Evolutionary conservation across 2,113 vertebrate genomes (phyloP).

Genomic region (Xenus cinereus): DNA sequence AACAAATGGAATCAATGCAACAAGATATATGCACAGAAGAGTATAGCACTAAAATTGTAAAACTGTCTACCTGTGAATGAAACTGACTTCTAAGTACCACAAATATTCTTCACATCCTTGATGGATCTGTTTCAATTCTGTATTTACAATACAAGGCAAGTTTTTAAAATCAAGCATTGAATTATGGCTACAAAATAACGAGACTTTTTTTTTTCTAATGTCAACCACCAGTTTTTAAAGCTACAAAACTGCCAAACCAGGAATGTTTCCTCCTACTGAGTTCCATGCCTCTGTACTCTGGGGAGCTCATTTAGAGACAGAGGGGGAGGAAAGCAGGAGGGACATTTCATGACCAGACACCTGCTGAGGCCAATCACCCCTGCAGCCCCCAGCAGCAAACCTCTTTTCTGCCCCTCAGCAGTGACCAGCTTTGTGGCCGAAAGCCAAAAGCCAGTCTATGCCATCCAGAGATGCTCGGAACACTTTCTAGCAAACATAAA

Average conservation of each 20-base stretch:
- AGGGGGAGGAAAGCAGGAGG: neutral
- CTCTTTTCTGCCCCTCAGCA: neutral
- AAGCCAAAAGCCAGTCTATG: neutral
- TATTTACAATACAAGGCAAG: neutral
- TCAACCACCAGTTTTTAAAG: neutral
- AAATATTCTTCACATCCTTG: neutral
- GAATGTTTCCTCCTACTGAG: neutral
- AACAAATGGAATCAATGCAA: neutral
- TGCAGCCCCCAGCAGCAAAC: neutral
- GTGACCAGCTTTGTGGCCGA: neutral
- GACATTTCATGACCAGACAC: neutral
- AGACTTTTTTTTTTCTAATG: neutral
- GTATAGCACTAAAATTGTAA: neutral
- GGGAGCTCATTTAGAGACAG: neutral
- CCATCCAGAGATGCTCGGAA: neutral
- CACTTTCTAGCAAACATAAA: neutral
- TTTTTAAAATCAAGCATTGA: neutral
- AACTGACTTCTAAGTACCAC: neutral
- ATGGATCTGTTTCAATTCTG: neutral
- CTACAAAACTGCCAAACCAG: neutral
- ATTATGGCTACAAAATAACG: neutral
- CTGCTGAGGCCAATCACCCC: constrained; percentile 35
- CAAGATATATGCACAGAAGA: neutral
- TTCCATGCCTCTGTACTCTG: accelerated
- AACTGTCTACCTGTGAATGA: neutral